phyloP scores from a whole-genome alignment of 2,888 invertebrate genomes.

The Xanthorhoe spadicearia region DNA sequence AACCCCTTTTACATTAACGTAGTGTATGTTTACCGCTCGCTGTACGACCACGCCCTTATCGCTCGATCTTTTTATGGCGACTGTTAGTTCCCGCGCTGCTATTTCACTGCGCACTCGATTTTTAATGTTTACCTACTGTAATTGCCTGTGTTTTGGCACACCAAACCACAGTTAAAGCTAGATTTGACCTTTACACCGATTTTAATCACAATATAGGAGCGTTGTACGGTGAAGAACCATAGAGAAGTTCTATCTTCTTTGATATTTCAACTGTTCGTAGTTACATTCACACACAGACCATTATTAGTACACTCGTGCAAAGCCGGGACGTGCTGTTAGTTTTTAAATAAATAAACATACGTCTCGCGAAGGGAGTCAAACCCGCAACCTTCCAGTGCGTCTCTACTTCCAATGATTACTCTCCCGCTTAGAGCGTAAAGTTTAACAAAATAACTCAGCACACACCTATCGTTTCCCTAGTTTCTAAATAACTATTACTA shows the following conservation, averaged over 20 bases:
- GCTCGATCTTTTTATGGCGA: constrained; percentile 24
- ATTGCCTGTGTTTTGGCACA: constrained; percentile 8
- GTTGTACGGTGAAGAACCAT: too few relatives aligned
- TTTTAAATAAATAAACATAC: too few relatives aligned
- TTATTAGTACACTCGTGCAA: too few relatives aligned
- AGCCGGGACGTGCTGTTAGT: too few relatives aligned
- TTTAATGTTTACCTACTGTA: constrained; percentile 11
- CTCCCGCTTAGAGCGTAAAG: not conserved
- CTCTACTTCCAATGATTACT: not conserved
- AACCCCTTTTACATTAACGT: too few relatives aligned
- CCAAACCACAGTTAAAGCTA: too few relatives aligned
- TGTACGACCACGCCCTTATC: constrained; percentile 4
- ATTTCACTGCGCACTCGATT: constrained; percentile 12
- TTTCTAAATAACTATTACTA: constrained; percentile 13
- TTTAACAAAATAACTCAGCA: not conserved
- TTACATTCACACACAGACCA: too few relatives aligned
- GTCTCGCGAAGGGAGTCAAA: too few relatives aligned
- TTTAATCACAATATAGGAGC: not conserved
- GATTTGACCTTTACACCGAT: not conserved
- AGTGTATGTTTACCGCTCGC: not conserved
- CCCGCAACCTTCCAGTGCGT: too few relatives aligned
- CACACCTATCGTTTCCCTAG: not conserved
- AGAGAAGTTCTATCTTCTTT: too few relatives aligned
- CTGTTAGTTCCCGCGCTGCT: constrained; percentile 12
- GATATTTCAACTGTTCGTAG: too few relatives aligned